Base-by-base conservation (phyloP, 1,140 invertebrate genomes). In the Wiebesia pumilae region DNA sequence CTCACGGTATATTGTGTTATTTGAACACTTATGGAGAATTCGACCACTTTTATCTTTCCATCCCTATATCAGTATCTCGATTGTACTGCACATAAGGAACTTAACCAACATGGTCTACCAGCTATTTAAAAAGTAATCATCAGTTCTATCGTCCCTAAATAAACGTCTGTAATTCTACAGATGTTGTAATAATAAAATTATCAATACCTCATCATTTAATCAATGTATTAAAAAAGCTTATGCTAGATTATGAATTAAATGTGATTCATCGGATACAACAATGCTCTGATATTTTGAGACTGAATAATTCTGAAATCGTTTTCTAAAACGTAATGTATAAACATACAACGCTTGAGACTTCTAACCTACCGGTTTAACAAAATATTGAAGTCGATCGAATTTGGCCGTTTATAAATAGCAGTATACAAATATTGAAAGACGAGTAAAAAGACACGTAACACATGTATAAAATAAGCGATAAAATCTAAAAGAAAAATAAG, bases 1-100 rank as follows among this genome's bases (percentile, higher is more conserved):
- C 75, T 67, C 67, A 87, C 33, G 83, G 30, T 30, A 12, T 62
- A 27, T 73, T 58, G 77, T 58, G 69, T 81, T 71, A 67, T 69
- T 84, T 40, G 81, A 75, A 43, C 67, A 81, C 71, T 67, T 75
- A 38, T 67, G 9, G 58, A 83, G 75, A n/a, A 84, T 77, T 43
- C 10, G 0, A 51, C n/a, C 51, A 9, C 43, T 35, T 9, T n/a
- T n/a, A n/a, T 2, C 47, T 54, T n/a, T 0, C 10, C 51, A 7
- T 47, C 6, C 27, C 51, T 47, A 54, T 24, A 19, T 7, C 24
- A 33, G 58, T 58, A 65, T 19, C 10, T 43, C 1, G 35, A 40
- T n/a, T 40, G 71, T 27, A 7, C 71, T 6, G 71, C 12, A 47
- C 43, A 47, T 4, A 12, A 47, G 4, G 43, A 12, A 47, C 43